Conservation (phyloP, 2,113 vertebrate genomes). For the Symphodus melops region DNA sequence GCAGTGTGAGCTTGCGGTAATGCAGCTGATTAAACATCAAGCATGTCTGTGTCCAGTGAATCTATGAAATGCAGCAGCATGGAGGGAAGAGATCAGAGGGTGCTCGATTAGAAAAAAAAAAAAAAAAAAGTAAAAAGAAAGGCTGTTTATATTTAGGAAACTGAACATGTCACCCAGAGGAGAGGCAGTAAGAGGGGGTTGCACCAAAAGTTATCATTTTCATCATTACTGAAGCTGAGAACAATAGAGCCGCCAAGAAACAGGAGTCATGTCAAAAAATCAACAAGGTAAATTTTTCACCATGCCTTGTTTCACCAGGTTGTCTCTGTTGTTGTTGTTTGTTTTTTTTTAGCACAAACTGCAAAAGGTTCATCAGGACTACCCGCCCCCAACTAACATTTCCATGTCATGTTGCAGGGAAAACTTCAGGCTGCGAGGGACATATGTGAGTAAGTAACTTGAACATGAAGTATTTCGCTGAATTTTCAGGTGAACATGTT, state of each 20-base stretch:
- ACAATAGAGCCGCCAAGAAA: neutral
- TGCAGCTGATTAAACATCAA: slow-evolving; percentile 55
- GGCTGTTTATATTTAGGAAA: neutral
- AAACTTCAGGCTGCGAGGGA: no score
- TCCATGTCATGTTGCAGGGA: no score
- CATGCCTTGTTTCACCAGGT: no score
- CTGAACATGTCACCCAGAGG: neutral
- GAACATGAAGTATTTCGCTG: no score
- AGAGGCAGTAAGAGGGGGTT: neutral
- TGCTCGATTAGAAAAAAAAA: neutral
- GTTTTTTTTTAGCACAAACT: no score
- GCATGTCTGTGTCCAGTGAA: slow-evolving; percentile 27
- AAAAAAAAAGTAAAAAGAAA: neutral
- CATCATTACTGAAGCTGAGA: neutral
- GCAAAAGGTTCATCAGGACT: no score
- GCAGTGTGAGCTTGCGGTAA: slow-evolving; percentile 48
- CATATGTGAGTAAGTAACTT: no score
- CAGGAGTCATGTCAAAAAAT: neutral
- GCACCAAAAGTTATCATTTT: neutral
- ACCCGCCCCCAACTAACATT: no score
- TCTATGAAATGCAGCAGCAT: slow-evolving; percentile 25
- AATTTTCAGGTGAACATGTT: no score
- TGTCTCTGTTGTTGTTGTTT: no score
- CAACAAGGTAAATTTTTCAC: no score
- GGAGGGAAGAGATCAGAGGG: slow-evolving; percentile 16